phyloP scores from a whole-genome alignment of 2,888 invertebrate genomes.

The Drosophila fulvimacula region DNA sequence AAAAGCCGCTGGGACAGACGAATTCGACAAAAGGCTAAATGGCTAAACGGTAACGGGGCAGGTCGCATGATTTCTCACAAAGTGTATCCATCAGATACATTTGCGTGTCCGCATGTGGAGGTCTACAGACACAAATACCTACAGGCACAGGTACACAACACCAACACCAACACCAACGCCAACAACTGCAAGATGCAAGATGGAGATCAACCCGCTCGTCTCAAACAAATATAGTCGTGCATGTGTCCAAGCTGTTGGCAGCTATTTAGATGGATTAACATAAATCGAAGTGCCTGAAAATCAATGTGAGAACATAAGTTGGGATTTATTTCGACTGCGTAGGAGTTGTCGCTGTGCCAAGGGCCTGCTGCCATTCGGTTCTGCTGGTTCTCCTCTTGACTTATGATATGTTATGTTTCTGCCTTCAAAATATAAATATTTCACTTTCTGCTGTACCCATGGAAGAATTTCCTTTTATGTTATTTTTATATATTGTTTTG shows the following conservation, averaged over 20 bases:
- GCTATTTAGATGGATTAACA: constrained; percentile 79
- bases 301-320: constrained; percentile 70
- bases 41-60: constrained; percentile 35
- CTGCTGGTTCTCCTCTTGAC: constrained; percentile 4
- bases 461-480: no score
- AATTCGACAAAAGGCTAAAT: constrained; percentile 59
- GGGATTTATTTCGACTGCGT: constrained; percentile 29
- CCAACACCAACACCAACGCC: constrained; percentile 1
- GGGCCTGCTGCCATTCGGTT: constrained; percentile 30
- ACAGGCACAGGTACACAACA: constrained; percentile 22
- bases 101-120: constrained; percentile 42
- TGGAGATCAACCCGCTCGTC: constrained; percentile 50
- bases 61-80: constrained; percentile 39
- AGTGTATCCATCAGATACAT: constrained; percentile 60
- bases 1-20: constrained; percentile 66
- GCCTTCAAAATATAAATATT: constrained; percentile 21
- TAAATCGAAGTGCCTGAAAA: constrained; percentile 64
- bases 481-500: not conserved
- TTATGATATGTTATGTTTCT: constrained; percentile 27
- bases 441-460: not conserved
- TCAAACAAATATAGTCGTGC: constrained; percentile 70
- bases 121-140: constrained; percentile 17
- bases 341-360: constrained; percentile 37
- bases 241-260: constrained; percentile 74
- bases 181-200: constrained; percentile 21